These are phyloP conservation scores for Helicolenus hilgendorfi DNA, from an alignment of 2,797 vertebrate species.

Conservation along the genomic window DNA sequence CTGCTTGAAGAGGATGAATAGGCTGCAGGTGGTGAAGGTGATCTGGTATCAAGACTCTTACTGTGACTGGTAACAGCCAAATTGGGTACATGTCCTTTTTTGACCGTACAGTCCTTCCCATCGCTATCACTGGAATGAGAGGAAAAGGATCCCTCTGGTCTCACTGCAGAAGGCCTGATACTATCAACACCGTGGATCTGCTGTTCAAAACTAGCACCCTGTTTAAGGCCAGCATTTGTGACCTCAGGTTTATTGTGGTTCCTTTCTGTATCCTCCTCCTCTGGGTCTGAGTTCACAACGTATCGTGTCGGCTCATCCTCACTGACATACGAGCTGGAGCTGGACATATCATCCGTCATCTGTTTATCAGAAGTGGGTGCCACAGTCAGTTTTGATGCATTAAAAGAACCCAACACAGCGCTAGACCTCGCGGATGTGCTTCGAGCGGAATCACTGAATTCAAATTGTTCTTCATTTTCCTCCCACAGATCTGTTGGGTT, in stretches of 20 bases:
- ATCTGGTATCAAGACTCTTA: not conserved
- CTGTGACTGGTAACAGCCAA: not conserved
- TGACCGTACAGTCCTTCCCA: not conserved
- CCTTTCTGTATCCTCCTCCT: slow-evolving; percentile 3
- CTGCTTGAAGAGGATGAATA: slow-evolving; percentile 46
- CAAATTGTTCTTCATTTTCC: slow-evolving; percentile 88
- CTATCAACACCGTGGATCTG: not conserved
- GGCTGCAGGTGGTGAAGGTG: not conserved
- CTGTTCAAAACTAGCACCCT: not conserved
- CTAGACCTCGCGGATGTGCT: slow-evolving; percentile 74
- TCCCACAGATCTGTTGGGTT: slow-evolving; percentile 62
- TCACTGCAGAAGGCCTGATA: not conserved
- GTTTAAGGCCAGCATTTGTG: not conserved
- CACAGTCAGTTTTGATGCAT: slow-evolving; percentile 31
- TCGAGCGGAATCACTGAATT: slow-evolving; percentile 84
- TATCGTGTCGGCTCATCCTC: slow-evolving; percentile 70
- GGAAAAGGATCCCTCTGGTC: slow-evolving; percentile 14
- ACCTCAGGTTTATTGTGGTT: not conserved
- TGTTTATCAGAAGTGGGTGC: slow-evolving; percentile 21
- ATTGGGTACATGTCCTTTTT: not conserved
- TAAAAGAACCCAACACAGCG: slow-evolving; percentile 49
- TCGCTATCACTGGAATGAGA: slow-evolving; percentile 62
- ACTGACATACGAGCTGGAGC: slow-evolving; percentile 77
- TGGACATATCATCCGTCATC: slow-evolving; percentile 42
- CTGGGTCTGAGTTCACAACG: slow-evolving; percentile 70